Conservation (phyloP, 2,888 invertebrate genomes). For the Mythimna impura region DNA sequence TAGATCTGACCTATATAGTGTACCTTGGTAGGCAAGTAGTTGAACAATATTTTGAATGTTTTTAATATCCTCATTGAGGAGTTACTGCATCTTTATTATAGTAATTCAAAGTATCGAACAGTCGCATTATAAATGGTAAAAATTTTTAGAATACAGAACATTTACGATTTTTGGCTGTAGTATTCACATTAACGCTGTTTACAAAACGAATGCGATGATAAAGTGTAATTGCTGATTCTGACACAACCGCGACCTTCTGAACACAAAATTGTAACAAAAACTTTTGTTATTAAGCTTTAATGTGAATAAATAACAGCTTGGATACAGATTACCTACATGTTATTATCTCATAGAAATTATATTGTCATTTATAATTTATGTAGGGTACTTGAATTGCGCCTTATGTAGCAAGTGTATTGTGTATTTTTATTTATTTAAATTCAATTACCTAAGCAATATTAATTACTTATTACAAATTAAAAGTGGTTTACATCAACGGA, state of each 20-base stretch:
- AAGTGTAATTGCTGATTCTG: constrained; percentile 18
- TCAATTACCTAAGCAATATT: constrained; percentile 88
- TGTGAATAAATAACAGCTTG: constrained; percentile 67
- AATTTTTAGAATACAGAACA: constrained; percentile 37
- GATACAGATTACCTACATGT: constrained; percentile 55
- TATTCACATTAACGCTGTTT: constrained; percentile 63
- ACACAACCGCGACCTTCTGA: constrained; percentile 32
- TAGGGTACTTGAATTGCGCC: constrained; percentile 78
- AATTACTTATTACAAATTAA: constrained; percentile 84
- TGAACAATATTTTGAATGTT: constrained; percentile 64
- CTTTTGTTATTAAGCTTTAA: constrained; percentile 59
- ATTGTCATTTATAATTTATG: constrained; percentile 69
- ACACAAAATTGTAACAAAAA: constrained; percentile 41
- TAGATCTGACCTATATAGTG: constrained; percentile 67
- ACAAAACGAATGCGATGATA: constrained; percentile 16
- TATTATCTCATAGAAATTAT: constrained; percentile 63
- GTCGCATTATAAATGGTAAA: constrained; percentile 50
- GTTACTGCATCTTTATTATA: constrained; percentile 63
- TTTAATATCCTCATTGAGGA: constrained; percentile 66
- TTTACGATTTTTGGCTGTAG: constrained; percentile 51
- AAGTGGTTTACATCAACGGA: constrained; percentile 83
- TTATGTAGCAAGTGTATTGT: constrained; percentile 82
- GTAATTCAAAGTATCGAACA: constrained; percentile 60
- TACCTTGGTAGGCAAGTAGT: constrained; percentile 69
- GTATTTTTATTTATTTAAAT: constrained; percentile 87